Evolutionary conservation across 1,140 invertebrate species (phyloP), one percentile per base, ranked within the genome.

Genomic region (Euglossa dilemma): DNA sequence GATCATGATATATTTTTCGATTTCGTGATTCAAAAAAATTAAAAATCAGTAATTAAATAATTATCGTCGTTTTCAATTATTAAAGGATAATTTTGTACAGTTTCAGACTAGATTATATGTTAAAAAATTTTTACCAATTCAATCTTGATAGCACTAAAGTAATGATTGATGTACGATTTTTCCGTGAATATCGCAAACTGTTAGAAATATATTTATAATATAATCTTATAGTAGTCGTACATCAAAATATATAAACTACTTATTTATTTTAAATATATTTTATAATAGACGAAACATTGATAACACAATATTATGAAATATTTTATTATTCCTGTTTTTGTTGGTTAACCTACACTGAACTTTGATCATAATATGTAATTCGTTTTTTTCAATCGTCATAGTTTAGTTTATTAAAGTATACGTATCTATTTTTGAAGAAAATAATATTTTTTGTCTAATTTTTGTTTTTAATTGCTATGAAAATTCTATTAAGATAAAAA

Each of bases 401-500:
- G 20, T 28, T 7, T 25, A 57, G 52, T 16, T 8, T 45, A 14
- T 25, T 45, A 25, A 50, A 72, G 52, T 59, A 52, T 14, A 56
- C 3, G 12, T 56, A 6, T 66, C 52, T 28, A 1, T 72, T 63
- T 63, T 74, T 74, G 6, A 14, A 69, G 11, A 50, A 63, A 47
- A 56, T 23, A 14, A 25, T n/a, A 73, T n/a, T 25, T 56, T 56
- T 72, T 12, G 14, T 23, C 28, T n/a, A 67, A 5, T 61, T 25
- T 23, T 16, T 36, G 4, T 77, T n/a, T 63, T 63, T 23, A 52
- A 64, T 72, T 71, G 59, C 18, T 47, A 50, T 23, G 6, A 18
- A 14, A 63, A 59, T 66, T 72, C 47, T 72, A 36, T 47, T 47
- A n/a, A 52, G 23, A 18, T 66, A n/a, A 47, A 23, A 84, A 80